Percentiles rank a stretch among this genome's conserved stretches.
These are phyloP conservation scores for Probosciger aterrimus DNA, from an alignment of 2,113 vertebrate species.

Conservation along the genomic window DNA sequence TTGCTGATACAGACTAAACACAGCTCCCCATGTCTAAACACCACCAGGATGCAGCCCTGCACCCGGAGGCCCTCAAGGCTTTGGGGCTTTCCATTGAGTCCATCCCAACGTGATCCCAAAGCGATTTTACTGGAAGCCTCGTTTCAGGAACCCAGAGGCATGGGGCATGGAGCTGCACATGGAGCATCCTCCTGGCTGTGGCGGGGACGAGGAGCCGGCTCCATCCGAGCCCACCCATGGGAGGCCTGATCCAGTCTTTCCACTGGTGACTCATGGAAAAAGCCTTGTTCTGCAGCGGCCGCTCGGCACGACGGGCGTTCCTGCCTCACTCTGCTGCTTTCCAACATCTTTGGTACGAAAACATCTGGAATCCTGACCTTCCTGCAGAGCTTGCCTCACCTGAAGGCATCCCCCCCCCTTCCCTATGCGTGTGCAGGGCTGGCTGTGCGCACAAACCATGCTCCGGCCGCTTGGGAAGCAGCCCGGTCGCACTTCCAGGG, in stretches of 20 bases:
- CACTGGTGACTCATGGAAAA: constrained; percentile 44
- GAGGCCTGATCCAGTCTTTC: not conserved
- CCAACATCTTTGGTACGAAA: not conserved
- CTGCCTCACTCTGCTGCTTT: not conserved
- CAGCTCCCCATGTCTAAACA: rapidly evolving
- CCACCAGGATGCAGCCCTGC: rapidly evolving
- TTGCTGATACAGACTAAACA: not conserved
- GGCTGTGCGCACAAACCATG: not conserved
- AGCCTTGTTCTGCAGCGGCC: not conserved
- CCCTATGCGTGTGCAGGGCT: not conserved
- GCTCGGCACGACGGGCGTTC: not conserved
- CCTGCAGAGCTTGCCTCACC: not conserved
- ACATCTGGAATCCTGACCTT: not conserved
- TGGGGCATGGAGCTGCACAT: rapidly evolving
- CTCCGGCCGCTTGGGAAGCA: not conserved
- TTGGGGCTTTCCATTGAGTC: not conserved
- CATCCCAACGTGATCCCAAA: not conserved
- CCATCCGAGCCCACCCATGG: not conserved
- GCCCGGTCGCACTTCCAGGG: not conserved
- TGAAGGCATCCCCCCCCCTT: not conserved
- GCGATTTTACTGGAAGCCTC: not conserved
- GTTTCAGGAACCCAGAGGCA: not conserved
- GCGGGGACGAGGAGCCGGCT: not conserved
- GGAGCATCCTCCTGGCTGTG: rapidly evolving
- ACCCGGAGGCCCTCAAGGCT: rapidly evolving